Base-by-base conservation (phyloP, 1,140 invertebrate genomes). In the Bombus turneri region DNA sequence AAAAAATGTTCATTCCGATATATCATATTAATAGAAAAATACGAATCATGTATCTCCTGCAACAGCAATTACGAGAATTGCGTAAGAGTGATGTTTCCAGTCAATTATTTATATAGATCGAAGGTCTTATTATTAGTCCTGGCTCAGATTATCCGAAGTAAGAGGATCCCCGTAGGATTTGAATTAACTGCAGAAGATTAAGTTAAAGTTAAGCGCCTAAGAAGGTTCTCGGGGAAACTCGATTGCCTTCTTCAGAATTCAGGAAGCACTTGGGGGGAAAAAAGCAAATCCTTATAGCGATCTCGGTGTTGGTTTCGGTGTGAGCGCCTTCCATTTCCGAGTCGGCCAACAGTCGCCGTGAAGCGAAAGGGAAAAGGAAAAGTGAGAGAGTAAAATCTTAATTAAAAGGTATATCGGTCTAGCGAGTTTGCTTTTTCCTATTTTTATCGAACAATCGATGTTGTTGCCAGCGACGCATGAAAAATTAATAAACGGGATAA, bases 181-280 rank as follows among this genome's bases (percentile, higher is more conserved):
- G 64, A 83, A 86, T 89, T 87, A 83, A 87, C 75, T 37, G 79
- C n/a, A 53, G 41, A 59, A 75, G 81, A 86, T 90, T 79, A 74
- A 90, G 64, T 86, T 88, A 88, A 89, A 78, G 71, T 80, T 83
- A 41, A 84, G 47, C 66, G 72, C 72, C 39, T 39, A 28, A 64
- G 80, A 74, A 69, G 75, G 59, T 66, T 87, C 59, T 81, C 78
- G 34, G 53, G 39, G 47, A 78, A 86, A 41, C 71, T 85, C 31
- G 62, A n/a, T 69, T 57, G 64, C 66, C 77, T 88, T 86, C 69
- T 83, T 81, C 77, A 31, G 28, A 73, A 82, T 76, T 43, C 72
- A 76, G 59, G 74, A 89, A 90, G 68, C 89, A 82, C 64, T 87
- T 31, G 73, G 73, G 72, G 66, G 66, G 22, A 81, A 81, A 79